Percentiles rank a stretch among this genome's conserved stretches.
These are phyloP conservation scores for Drosophila oshimai DNA, from an alignment of 1,140 invertebrate genomes.

Conservation along the genomic window DNA sequence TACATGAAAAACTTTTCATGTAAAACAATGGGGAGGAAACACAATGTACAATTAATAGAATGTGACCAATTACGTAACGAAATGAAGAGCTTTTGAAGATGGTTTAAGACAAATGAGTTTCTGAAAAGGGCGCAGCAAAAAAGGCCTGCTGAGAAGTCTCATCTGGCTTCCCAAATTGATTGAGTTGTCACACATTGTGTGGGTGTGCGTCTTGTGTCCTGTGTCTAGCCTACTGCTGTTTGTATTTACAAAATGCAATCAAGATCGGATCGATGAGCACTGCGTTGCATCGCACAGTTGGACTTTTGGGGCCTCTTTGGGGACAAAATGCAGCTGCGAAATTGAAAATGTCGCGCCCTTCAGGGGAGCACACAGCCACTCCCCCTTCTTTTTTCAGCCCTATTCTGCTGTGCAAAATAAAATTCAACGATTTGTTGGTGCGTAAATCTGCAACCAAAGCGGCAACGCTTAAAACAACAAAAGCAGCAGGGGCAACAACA, in stretches of 20 bases:
- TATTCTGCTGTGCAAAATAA: slow-evolving; percentile 31
- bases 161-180: slow-evolving; percentile 23
- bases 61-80: too few species aligned
- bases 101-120: too few species aligned
- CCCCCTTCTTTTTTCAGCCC: neutral
- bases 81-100: too few species aligned
- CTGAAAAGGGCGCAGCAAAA: too few species aligned
- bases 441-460: slow-evolving; percentile 76
- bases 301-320: too few species aligned
- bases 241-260: slow-evolving; percentile 68
- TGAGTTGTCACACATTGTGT: slow-evolving; percentile 18
- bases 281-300: neutral
- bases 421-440: slow-evolving; percentile 76
- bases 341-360: slow-evolving; percentile 60
- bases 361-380: neutral
- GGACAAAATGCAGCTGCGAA: slow-evolving; percentile 32
- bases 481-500: slow-evolving; percentile 34
- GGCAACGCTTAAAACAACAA: slow-evolving; percentile 66
- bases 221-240: slow-evolving; percentile 39
- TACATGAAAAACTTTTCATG: too few species aligned
- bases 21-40: too few species aligned
- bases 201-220: neutral
- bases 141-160: neutral
- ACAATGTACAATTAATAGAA: too few species aligned
- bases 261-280: slow-evolving; percentile 45